These are phyloP conservation scores for Bellardia bayeri DNA, from an alignment of 2,888 invertebrate genomes.

Conservation along the genomic window DNA sequence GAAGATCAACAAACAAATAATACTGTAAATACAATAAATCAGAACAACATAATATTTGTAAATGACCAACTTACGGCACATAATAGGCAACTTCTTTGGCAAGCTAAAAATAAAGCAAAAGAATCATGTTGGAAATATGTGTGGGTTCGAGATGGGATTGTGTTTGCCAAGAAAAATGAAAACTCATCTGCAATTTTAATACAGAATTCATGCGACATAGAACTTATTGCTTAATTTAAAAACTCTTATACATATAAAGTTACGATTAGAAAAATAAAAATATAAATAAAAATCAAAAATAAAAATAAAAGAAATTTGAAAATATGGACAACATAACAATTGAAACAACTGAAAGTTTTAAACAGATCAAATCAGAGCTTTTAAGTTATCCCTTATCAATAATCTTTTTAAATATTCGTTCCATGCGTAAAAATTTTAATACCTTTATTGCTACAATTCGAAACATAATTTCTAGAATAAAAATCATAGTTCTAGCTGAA, in stretches of 20 bases:
- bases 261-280: too few relatives aligned
- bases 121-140: constrained; percentile 4
- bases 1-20: neutral
- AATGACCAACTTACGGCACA: constrained; percentile 21
- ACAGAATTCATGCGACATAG: neutral
- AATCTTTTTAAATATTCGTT: too few relatives aligned
- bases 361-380: too few relatives aligned
- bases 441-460: too few relatives aligned
- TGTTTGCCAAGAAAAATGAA: constrained; percentile 26
- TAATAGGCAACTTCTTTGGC: constrained; percentile 6
- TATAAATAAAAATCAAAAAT: too few relatives aligned
- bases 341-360: too few relatives aligned
- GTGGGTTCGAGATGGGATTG: neutral
- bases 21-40: neutral
- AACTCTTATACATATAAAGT: neutral
- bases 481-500: too few relatives aligned
- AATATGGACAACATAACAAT: too few relatives aligned
- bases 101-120: constrained; percentile 6
- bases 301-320: too few relatives aligned
- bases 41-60: neutral
- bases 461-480: too few relatives aligned
- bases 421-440: too few relatives aligned
- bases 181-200: neutral
- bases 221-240: neutral
- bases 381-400: too few relatives aligned